A percentile compares a stretch with the other conserved stretches of the same genome.
These are phyloP conservation scores for Acronicta alni DNA, from an alignment of 2,888 invertebrate species.

Conservation along the genomic window DNA sequence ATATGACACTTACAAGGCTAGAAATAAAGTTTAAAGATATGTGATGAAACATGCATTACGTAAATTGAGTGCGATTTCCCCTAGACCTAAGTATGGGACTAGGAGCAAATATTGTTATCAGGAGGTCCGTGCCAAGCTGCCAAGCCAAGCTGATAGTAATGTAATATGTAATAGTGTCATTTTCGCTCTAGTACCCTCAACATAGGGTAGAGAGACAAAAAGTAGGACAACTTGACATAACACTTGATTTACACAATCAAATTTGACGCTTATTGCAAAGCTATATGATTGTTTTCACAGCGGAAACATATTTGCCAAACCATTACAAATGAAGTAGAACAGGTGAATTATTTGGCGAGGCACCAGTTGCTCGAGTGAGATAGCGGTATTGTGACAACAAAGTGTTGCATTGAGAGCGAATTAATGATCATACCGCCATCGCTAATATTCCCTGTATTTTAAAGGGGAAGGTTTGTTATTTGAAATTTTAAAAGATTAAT, in stretches of 20 bases:
- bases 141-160: too few relatives aligned
- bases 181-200: conserved; percentile 17
- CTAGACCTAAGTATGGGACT: too few relatives aligned
- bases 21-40: not conserved
- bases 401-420: conserved; percentile 3
- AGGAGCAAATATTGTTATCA: too few relatives aligned
- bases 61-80: too few relatives aligned
- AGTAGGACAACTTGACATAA: conserved; percentile 7
- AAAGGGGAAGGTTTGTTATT: not conserved
- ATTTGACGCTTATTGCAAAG: conserved; percentile 35
- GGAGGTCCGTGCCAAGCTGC: too few relatives aligned
- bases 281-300: conserved; percentile 39
- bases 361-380: conserved; percentile 1
- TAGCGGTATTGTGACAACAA: not conserved
- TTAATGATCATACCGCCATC: conserved; percentile 3
- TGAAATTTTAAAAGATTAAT: not conserved
- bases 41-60: too few relatives aligned
- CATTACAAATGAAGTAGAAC: conserved; percentile 22
- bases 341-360: conserved; percentile 20
- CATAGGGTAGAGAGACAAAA: conserved; percentile 46
- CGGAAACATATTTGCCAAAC: conserved; percentile 21
- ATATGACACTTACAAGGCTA: not conserved
- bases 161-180: not conserved
- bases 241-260: conserved; percentile 28
- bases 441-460: conserved; percentile 20